phyloP scores from a whole-genome alignment of 2,888 invertebrate genomes.

The Stenodema calcarata region DNA sequence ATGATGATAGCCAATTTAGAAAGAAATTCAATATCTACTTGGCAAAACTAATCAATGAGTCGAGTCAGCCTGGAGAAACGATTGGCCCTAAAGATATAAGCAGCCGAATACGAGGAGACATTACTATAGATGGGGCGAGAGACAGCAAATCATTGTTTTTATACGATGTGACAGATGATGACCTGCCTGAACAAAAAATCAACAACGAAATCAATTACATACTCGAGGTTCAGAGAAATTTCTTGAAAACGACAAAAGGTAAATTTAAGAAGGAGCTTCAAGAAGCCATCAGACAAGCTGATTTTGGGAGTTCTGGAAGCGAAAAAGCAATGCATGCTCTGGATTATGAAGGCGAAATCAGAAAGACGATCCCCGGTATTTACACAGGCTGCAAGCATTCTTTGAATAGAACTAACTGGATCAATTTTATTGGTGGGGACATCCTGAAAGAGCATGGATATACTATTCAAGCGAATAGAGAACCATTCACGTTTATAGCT shows the following conservation, averaged over 20 bases:
- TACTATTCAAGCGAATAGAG: conserved; percentile 21
- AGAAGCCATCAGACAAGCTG: conserved; percentile 25
- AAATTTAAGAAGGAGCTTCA: conserved; percentile 21
- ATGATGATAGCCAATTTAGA: background rate
- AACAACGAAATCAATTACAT: conserved; percentile 6
- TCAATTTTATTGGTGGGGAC: conserved; percentile 21
- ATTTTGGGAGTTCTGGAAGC: conserved; percentile 3
- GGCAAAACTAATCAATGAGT: conserved; percentile 29
- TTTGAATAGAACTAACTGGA: conserved; percentile 4
- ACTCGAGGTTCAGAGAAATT: background rate
- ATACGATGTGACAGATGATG: conserved; percentile 14
- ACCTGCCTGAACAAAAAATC: conserved; percentile 29
- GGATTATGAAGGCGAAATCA: conserved; percentile 23
- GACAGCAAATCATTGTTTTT: background rate
- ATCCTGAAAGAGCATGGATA: conserved; percentile 25
- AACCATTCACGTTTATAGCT: conserved; percentile 14
- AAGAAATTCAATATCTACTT: conserved; percentile 28
- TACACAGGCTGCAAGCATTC: conserved; percentile 31
- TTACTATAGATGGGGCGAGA: background rate
- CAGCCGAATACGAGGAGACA: background rate
- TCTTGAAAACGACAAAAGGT: background rate
- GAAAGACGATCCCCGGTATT: conserved; percentile 12
- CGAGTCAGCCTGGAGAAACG: conserved; percentile 6
- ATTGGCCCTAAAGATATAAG: conserved; percentile 13
- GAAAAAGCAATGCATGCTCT: conserved; percentile 19